Conservation (phyloP, 2,113 vertebrate species). For the Callopanchax toddi region DNA sequence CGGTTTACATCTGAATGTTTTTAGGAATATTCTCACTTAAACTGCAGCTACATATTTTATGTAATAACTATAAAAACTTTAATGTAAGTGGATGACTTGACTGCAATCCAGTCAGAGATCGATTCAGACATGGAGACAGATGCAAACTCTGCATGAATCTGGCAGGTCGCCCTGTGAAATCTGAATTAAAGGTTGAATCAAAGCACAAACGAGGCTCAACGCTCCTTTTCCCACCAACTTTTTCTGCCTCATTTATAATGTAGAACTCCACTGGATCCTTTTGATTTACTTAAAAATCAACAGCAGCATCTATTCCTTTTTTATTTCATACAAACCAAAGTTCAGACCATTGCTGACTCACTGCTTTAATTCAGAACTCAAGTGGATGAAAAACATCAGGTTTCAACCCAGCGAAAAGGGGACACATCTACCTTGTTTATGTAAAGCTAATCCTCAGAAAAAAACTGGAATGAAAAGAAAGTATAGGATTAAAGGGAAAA, state of each 20-base stretch:
- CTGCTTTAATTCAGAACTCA: slow-evolving; percentile 13
- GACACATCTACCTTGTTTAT: slow-evolving; percentile 40
- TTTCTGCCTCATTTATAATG: slow-evolving; percentile 35
- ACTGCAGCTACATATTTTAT: too few species aligned
- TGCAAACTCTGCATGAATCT: too few species aligned
- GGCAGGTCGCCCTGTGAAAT: too few species aligned
- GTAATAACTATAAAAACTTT: too few species aligned
- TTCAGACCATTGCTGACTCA: slow-evolving; percentile 25
- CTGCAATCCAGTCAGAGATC: too few species aligned
- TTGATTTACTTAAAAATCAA: slow-evolving; percentile 50
- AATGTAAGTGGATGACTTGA: too few species aligned
- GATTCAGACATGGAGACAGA: too few species aligned
- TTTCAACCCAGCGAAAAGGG: slow-evolving; percentile 25
- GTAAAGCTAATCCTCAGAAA: slow-evolving; percentile 35
- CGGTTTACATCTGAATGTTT: too few species aligned
- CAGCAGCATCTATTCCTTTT: too few species aligned
- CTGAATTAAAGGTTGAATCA: slow-evolving; percentile 67
- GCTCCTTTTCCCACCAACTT: slow-evolving; percentile 56
- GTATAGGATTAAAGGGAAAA: slow-evolving; percentile 22
- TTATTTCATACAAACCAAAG: slow-evolving; percentile 16
- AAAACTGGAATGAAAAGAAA: slow-evolving; percentile 27
- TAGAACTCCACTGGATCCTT: slow-evolving; percentile 23
- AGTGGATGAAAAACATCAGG: slow-evolving; percentile 1
- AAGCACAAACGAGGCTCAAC: slow-evolving; percentile 53
- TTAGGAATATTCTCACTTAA: too few species aligned